Conservation (phyloP, 2,888 invertebrate species). For the Tenthredo livida region DNA sequence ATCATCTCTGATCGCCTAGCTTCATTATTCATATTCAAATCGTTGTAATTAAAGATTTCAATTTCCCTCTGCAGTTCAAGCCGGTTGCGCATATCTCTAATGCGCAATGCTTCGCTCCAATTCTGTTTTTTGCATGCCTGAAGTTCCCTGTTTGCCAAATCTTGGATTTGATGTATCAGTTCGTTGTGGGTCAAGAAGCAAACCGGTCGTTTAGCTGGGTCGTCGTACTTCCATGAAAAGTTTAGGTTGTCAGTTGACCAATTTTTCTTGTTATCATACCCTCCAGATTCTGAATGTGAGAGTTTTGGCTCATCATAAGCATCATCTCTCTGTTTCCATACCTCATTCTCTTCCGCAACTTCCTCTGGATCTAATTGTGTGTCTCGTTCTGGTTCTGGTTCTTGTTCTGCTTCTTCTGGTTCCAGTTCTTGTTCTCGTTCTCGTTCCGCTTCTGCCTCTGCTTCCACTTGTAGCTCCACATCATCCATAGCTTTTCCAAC, state of each 20-base stretch:
- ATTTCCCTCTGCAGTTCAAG: slow-evolving; percentile 70
- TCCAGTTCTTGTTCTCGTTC: slow-evolving; percentile 8
- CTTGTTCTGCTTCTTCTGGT: slow-evolving; percentile 36
- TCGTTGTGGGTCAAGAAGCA: slow-evolving; percentile 67
- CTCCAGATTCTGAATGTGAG: slow-evolving; percentile 64
- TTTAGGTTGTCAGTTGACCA: slow-evolving; percentile 37
- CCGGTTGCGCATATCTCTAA: slow-evolving; percentile 73
- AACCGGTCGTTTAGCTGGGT: slow-evolving; percentile 13
- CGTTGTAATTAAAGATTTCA: slow-evolving; percentile 67
- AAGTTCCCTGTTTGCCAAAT: slow-evolving; percentile 68
- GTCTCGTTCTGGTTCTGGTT: slow-evolving; percentile 28
- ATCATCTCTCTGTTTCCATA: slow-evolving; percentile 64
- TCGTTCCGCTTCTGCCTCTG: neutral
- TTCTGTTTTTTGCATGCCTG: slow-evolving; percentile 68
- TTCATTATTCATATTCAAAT: slow-evolving; percentile 66
- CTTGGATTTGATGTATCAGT: slow-evolving; percentile 68
- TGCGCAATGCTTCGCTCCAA: slow-evolving; percentile 73
- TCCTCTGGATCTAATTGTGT: slow-evolving; percentile 42
- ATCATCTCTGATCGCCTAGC: slow-evolving; percentile 63
- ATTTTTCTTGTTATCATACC: slow-evolving; percentile 14
- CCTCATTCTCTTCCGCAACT: slow-evolving; percentile 57
- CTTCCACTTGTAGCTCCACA: neutral
- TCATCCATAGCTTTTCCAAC: neutral
- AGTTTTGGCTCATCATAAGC: slow-evolving; percentile 65
- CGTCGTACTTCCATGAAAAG: slow-evolving; percentile 45